These are phyloP conservation scores for Wiebesia pumilae DNA, from an alignment of 1,140 invertebrate genomes.

Conservation along the genomic window DNA sequence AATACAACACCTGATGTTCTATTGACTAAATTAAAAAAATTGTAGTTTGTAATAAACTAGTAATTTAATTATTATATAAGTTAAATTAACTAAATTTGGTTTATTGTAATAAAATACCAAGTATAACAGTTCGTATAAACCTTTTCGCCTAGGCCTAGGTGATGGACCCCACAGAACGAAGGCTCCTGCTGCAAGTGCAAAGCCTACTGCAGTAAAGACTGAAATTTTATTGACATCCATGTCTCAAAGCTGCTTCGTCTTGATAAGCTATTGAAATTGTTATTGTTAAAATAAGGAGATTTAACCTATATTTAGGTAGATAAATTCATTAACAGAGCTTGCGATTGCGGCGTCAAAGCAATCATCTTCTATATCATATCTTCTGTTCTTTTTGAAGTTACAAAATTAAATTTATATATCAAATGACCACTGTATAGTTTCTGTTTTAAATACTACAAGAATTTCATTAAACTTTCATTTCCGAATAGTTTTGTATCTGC, in stretches of 20 bases:
- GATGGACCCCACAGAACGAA: conserved; percentile 87
- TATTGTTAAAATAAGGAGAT: conserved; percentile 5
- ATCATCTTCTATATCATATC: conserved; percentile 29
- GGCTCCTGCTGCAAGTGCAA: conserved; percentile 84
- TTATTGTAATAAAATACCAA: not conserved
- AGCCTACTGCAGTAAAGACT: conserved; percentile 83
- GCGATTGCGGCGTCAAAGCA: not conserved
- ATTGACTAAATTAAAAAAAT: too few species aligned
- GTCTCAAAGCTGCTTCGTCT: not conserved
- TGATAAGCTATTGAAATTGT: conserved; percentile 3
- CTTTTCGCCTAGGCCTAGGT: conserved; percentile 72
- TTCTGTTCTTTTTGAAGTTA: not conserved
- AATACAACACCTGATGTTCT: too few species aligned
- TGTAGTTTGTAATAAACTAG: too few species aligned
- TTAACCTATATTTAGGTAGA: conserved; percentile 40
- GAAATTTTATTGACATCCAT: conserved; percentile 82
- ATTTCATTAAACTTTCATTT: conserved; percentile 20
- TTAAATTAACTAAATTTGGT: not conserved
- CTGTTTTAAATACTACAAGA: not conserved
- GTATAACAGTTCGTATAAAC: conserved; percentile 51
- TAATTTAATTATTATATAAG: not conserved
- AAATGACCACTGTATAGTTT: not conserved
- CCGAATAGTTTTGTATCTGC: not conserved
- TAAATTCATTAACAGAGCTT: conserved; percentile 27
- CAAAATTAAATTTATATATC: not conserved